Evolutionary conservation across 2,888 invertebrate genomes (phyloP).

Genomic region (Brachyptera risi): DNA sequence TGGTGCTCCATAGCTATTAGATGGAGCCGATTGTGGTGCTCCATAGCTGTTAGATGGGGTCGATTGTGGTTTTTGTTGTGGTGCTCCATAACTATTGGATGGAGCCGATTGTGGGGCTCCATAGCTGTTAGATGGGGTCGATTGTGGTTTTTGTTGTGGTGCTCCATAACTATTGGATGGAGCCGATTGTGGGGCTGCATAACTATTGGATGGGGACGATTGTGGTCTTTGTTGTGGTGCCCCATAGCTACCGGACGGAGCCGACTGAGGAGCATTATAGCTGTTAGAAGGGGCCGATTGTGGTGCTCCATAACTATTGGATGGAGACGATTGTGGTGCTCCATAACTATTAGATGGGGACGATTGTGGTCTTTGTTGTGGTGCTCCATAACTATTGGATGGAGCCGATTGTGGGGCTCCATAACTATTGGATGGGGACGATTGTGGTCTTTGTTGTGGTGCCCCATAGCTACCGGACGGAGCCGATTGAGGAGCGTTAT

Average conservation of each 20-base stretch:
- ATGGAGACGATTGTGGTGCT: constrained; percentile 25
- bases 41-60: constrained; percentile 39
- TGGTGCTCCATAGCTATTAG: constrained; percentile 7
- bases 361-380: not conserved
- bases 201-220: constrained; percentile 42
- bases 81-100: too few species aligned
- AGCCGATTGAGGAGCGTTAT: constrained; percentile 20
- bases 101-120: not conserved
- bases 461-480: not conserved
- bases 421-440: too few species aligned
- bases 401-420: constrained; percentile 14
- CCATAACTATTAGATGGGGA: constrained; percentile 30
- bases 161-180: constrained; percentile 25
- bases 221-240: constrained; percentile 12
- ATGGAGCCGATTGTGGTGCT: constrained; percentile 35
- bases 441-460: too few species aligned
- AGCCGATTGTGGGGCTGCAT: constrained; percentile 43
- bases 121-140: constrained; percentile 43
- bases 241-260: constrained; percentile 27
- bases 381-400: not conserved
- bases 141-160: not conserved
- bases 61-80: too few species aligned
- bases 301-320: constrained; percentile 1
- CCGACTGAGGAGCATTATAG: constrained; percentile 25
- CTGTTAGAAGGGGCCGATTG: constrained; percentile 29